Conservation (phyloP, 2,113 vertebrate species). For the Micromys minutus region DNA sequence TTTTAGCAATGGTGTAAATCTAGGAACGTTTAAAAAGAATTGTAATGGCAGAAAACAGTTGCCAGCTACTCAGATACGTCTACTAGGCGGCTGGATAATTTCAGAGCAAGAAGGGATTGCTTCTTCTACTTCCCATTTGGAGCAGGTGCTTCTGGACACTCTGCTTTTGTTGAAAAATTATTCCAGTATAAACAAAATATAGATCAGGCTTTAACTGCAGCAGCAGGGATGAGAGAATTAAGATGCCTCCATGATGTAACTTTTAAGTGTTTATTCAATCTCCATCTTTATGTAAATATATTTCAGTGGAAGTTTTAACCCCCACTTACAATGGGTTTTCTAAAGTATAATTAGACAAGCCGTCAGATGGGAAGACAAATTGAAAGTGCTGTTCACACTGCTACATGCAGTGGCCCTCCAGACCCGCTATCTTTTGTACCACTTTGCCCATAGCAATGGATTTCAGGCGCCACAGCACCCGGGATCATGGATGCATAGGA, state of each 20-base stretch:
- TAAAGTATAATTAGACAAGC: conserved; percentile 85
- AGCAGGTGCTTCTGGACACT: conserved; percentile 60
- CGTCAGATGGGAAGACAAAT: conserved; percentile 86
- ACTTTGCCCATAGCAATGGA: conserved; percentile 78
- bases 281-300: conserved; percentile 85
- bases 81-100: conserved; percentile 74
- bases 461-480: conserved; percentile 73
- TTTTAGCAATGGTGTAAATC: conserved; percentile 56
- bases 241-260: conserved; percentile 82
- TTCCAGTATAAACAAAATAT: conserved; percentile 73
- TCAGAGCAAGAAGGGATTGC: conserved; percentile 57
- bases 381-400: conserved; percentile 85
- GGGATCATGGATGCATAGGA: conserved; percentile 77
- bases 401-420: conserved; percentile 61
- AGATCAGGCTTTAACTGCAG: conserved; percentile 73
- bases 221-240: conserved; percentile 76
- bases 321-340: conserved; percentile 85
- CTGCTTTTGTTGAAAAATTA: conserved; percentile 74
- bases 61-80: conserved; percentile 43
- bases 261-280: conserved; percentile 87
- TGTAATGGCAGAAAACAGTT: background rate
- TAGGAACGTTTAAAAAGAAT: conserved; percentile 37
- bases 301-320: conserved; percentile 79
- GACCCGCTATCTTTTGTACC: conserved; percentile 81
- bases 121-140: conserved; percentile 68